Percentiles rank a stretch among this genome's conserved stretches.
phyloP scores from a whole-genome alignment of 1,140 invertebrate genomes.

The Drosophila willistoni region DNA sequence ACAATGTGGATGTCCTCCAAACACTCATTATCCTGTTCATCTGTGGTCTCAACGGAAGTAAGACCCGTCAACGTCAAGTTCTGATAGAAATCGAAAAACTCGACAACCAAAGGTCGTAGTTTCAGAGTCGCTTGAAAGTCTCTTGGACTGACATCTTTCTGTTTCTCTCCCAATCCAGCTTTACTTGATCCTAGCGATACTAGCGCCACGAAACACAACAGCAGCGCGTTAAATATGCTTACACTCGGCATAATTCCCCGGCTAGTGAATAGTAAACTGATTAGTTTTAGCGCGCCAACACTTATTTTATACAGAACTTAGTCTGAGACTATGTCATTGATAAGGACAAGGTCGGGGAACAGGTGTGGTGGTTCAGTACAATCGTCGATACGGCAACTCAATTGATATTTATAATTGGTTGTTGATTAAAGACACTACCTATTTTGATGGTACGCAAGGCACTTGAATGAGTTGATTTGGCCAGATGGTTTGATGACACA shows the following conservation, averaged over 20 bases:
- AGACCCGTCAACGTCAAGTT: slow-evolving; percentile 29
- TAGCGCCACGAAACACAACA: background rate
- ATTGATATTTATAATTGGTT: slow-evolving; percentile 6
- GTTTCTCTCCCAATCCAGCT: background rate
- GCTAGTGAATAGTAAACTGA: background rate
- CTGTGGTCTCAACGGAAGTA: background rate
- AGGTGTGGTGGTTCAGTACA: slow-evolving; percentile 3
- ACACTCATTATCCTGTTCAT: slow-evolving; percentile 21
- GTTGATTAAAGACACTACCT: slow-evolving; percentile 7
- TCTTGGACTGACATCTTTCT: background rate
- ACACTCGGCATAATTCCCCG: background rate
- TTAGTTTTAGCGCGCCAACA: background rate
- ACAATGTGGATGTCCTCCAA: slow-evolving; percentile 28
- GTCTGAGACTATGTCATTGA: background rate
- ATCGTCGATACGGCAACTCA: slow-evolving; percentile 3
- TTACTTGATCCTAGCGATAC: background rate
- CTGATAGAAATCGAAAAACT: slow-evolving; percentile 34
- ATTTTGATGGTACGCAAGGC: background rate
- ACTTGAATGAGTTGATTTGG: background rate
- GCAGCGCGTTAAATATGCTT: background rate
- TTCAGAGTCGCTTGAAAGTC: background rate
- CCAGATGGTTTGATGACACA: background rate
- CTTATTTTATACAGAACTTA: background rate
- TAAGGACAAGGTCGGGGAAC: background rate
- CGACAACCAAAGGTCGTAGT: slow-evolving; percentile 11